A percentile compares a stretch with the other conserved stretches of the same genome.
Evolutionary conservation across 1,140 invertebrate species (phyloP).

Genomic region (Papilio helenus): DNA sequence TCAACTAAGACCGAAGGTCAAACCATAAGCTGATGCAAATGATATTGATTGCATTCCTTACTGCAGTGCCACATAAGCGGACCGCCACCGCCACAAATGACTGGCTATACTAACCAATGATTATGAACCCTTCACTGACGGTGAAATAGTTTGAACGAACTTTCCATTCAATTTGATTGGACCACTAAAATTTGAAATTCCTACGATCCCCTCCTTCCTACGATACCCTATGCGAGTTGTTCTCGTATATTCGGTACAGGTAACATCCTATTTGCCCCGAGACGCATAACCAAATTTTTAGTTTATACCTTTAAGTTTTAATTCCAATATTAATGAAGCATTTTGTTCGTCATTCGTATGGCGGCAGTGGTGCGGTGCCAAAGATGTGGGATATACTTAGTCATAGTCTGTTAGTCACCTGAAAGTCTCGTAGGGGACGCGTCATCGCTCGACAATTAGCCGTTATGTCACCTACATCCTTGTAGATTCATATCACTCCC

Average conservation of each 20-base stretch:
- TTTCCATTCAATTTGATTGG: no score
- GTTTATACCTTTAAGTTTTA: not conserved
- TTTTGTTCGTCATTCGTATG: not conserved
- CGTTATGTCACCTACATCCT: conserved; percentile 24
- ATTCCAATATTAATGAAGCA: not conserved
- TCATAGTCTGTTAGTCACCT: conserved; percentile 23
- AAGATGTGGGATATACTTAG: not conserved
- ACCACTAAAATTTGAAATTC: no score
- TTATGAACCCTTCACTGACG: not conserved
- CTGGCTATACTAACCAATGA: no score
- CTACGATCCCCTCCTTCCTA: no score
- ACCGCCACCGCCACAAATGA: not conserved
- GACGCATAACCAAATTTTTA: no score
- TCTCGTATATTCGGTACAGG: no score
- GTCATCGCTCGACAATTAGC: conserved; percentile 8
- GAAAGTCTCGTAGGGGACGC: not conserved
- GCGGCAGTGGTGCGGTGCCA: not conserved
- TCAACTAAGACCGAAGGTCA: conserved; percentile 1
- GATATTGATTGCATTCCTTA: not conserved
- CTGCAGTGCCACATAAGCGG: not conserved
- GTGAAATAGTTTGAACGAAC: no score
- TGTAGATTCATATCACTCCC: not conserved
- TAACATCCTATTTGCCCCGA: no score
- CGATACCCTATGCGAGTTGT: no score
- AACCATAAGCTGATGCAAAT: not conserved